Evolutionary conservation across 1,140 invertebrate genomes (phyloP).

Genomic region (Chionoecetes opilio): DNA sequence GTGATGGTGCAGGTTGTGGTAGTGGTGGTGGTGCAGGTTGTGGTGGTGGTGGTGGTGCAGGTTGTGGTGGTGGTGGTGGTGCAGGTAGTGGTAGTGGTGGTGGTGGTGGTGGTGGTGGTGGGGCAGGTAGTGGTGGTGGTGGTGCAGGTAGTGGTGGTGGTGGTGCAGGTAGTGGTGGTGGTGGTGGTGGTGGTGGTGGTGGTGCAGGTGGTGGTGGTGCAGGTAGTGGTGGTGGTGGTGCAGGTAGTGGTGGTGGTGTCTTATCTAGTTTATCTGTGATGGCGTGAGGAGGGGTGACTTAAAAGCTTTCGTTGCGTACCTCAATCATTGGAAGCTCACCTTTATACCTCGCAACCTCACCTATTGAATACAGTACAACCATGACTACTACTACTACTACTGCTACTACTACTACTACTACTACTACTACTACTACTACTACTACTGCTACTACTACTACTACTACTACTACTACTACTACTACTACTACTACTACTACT

Average conservation of each 20-base stretch:
- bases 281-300: not conserved
- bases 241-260: not conserved
- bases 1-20: not conserved
- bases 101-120: not conserved
- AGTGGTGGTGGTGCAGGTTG: too few species aligned
- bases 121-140: not conserved
- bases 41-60: not conserved
- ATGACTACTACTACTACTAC: not conserved
- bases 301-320: not conserved
- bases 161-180: not conserved
- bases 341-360: not conserved
- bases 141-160: not conserved
- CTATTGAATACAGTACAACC: not conserved
- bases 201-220: not conserved
- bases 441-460: not conserved
- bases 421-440: slow-evolving; percentile 13
- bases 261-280: not conserved
- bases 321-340: not conserved
- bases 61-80: not conserved
- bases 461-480: slow-evolving; percentile 28
- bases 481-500: slow-evolving; percentile 27
- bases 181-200: not conserved
- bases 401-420: not conserved
- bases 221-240: not conserved
- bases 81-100: too few species aligned